Conservation (phyloP, 2,888 invertebrate genomes). For the Horisme vitalbata region DNA sequence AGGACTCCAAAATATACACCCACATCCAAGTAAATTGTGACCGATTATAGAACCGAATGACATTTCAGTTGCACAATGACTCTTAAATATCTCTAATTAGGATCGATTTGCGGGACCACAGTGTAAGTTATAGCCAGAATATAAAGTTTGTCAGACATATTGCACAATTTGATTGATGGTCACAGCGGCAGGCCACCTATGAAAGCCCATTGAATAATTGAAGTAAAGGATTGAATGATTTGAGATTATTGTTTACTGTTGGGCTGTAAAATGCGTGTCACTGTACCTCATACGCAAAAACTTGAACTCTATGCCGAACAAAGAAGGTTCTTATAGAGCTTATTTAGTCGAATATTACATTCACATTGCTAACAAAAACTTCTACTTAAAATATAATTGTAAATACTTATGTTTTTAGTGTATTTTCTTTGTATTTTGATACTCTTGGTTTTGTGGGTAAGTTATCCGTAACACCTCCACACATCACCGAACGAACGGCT, state of each 20-base stretch:
- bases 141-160: constrained; percentile 34
- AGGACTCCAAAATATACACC: constrained; percentile 23
- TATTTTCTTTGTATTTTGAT: no score
- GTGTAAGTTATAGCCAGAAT: constrained; percentile 15
- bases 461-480: no score
- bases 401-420: no score
- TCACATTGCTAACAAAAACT: no score
- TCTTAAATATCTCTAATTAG: constrained; percentile 77
- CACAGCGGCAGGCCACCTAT: constrained; percentile 40
- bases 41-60: constrained; percentile 50
- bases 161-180: constrained; percentile 76
- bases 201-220: constrained; percentile 51
- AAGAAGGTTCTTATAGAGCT: no score
- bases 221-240: constrained; percentile 65
- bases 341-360: no score
- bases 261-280: not conserved
- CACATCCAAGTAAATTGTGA: constrained; percentile 32
- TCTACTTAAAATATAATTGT: no score
- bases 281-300: no score
- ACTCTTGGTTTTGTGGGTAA: no score
- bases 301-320: no score
- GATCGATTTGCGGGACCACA: constrained; percentile 65
- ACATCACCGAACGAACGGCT: no score
- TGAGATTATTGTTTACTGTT: constrained; percentile 42
- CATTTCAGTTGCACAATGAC: constrained; percentile 65